Conservation (phyloP, 2,797 vertebrate genomes). For the Moxostoma hubbsi region DNA sequence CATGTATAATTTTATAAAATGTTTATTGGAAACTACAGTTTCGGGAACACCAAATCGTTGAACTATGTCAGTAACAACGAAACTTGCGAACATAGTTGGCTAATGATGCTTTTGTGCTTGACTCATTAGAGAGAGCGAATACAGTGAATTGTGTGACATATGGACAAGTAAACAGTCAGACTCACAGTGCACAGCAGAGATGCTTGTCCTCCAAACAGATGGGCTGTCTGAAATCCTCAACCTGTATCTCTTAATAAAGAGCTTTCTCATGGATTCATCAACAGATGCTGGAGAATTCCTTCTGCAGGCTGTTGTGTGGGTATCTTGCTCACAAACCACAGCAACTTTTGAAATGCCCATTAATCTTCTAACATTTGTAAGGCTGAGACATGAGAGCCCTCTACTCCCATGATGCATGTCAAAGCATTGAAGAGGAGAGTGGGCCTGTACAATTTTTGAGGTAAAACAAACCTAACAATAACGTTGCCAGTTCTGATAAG, state of each 20-base stretch:
- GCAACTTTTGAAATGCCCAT: constrained; percentile 47
- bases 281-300: constrained; percentile 52
- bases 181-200: background rate
- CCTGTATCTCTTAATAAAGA: too few relatives aligned
- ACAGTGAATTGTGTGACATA: background rate
- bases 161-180: background rate
- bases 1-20: too few relatives aligned
- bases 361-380: constrained; percentile 37
- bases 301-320: background rate
- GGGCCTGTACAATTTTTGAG: background rate
- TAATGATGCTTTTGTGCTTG: background rate
- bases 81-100: too few relatives aligned
- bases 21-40: too few relatives aligned
- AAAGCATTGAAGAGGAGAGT: background rate
- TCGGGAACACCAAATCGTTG: too few relatives aligned
- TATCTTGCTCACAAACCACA: constrained; percentile 29
- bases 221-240: background rate
- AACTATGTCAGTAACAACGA: too few relatives aligned
- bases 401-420: background rate
- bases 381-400: background rate
- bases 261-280: too few relatives aligned
- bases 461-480: background rate
- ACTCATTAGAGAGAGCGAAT: background rate
- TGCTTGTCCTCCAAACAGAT: constrained; percentile 39
- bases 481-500: background rate